Evolutionary conservation across 1,140 invertebrate species (phyloP), one percentile per base, ranked within the genome.

Genomic region (Drosophila simulans): DNA sequence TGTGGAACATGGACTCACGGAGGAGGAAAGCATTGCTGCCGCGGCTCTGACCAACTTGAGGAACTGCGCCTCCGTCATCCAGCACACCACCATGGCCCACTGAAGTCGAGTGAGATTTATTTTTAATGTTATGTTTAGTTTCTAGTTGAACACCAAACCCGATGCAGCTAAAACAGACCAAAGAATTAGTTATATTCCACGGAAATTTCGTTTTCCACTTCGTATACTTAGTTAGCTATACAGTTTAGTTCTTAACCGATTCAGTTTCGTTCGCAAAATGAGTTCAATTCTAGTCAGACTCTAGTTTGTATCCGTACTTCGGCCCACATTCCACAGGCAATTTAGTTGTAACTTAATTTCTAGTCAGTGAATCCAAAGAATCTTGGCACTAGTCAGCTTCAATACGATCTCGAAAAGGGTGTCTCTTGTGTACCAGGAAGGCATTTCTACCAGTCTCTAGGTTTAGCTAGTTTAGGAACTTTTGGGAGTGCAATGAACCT

Each of bases 11-110:
- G 81, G 85, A 15, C 71, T 92, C 1, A 92, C 92, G 22, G 92
- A 92, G 60, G 92, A 92, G 72, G 92, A 92, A 57, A 92, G 90
- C 75, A 92, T 92, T 54, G 92, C 92, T 4, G 92, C 92, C 0
- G 90, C 91, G 1, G 92, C 92, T 1, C 43, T 92, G 17, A 91
- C 91, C 5, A 91, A 92, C 74, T 60, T 92, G n/a, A 65, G 92
- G 7, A 91, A 92, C 65, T 92, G 91, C 42, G 80, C 91, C 46
- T 92, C 91, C 5, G 92, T 92, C 56, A 92, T 92, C 35, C 92
- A 92, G 49, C 92, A 92, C 68, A 92, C 92, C n/a, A 91, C 91
- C 27, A 77, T 92, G 81, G 91, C 91, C 40, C 91, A 92, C 39
- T 92, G 53, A 70, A 69, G 35, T 46, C 57, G 68, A 90, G 82